These are phyloP conservation scores for Parnassius smintheus DNA, from an alignment of 2,888 invertebrate species.

Conservation along the genomic window DNA sequence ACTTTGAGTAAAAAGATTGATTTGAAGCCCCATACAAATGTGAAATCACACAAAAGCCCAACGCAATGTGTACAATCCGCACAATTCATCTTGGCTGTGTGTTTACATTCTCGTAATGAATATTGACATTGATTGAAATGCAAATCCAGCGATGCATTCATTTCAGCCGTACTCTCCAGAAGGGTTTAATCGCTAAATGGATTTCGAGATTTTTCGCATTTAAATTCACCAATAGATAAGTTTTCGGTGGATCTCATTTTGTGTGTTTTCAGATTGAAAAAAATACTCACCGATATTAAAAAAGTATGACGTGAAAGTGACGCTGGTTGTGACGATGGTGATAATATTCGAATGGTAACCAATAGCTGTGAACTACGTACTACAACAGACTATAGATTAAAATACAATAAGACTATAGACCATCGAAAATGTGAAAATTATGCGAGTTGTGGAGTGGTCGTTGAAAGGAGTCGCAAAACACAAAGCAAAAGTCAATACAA, in stretches of 20 bases:
- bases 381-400: too few relatives aligned
- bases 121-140: constrained; percentile 61
- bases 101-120: constrained; percentile 52
- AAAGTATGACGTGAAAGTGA: too few relatives aligned
- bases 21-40: constrained; percentile 8
- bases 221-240: constrained; percentile 7
- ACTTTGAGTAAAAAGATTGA: constrained; percentile 7
- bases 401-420: too few relatives aligned
- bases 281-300: not conserved
- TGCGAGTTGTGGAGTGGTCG: too few relatives aligned
- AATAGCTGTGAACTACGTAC: too few relatives aligned
- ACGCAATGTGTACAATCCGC: constrained; percentile 11
- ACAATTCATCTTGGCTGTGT: constrained; percentile 26
- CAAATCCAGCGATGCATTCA: constrained; percentile 46
- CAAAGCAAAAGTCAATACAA: too few relatives aligned
- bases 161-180: constrained; percentile 30
- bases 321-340: too few relatives aligned
- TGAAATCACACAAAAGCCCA: constrained; percentile 17
- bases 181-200: constrained; percentile 45
- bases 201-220: constrained; percentile 34
- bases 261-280: not conserved
- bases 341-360: too few relatives aligned
- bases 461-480: too few relatives aligned
- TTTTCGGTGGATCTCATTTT: not conserved
- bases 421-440: too few relatives aligned